Conservation (phyloP, 2,113 vertebrate genomes). For the Porphyrio hochstetteri region DNA sequence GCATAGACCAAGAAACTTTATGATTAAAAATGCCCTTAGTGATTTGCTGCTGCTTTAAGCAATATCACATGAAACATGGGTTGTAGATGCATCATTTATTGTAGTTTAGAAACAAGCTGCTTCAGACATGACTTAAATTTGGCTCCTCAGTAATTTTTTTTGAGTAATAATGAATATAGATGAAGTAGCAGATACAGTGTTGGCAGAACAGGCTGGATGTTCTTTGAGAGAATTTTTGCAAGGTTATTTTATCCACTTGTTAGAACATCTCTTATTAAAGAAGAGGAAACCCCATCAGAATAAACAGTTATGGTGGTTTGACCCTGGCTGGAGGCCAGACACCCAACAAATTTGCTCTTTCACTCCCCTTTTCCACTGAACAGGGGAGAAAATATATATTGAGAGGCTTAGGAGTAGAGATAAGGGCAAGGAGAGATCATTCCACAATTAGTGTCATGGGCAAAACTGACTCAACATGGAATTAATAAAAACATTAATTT, state of each 20-base stretch:
- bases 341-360: too few relatives aligned
- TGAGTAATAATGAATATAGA: not conserved
- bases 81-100: not conserved
- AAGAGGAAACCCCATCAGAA: not conserved
- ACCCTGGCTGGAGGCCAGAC: too few relatives aligned
- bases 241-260: not conserved
- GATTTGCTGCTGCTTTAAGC: not conserved
- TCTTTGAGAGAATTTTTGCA: not conserved
- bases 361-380: too few relatives aligned
- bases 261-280: not conserved
- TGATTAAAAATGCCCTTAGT: not conserved
- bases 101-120: too few relatives aligned
- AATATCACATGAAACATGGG: not conserved
- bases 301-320: not conserved
- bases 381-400: too few relatives aligned
- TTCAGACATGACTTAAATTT: not conserved
- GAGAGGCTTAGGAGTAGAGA: too few relatives aligned
- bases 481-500: too few relatives aligned
- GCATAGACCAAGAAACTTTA: not conserved
- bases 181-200: not conserved
- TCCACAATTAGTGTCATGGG: too few relatives aligned
- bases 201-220: not conserved
- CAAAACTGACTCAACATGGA: too few relatives aligned
- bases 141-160: not conserved
- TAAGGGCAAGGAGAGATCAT: too few relatives aligned